Evolutionary conservation across 2,888 invertebrate species (phyloP).

Genomic region (Ctena decussata): DNA sequence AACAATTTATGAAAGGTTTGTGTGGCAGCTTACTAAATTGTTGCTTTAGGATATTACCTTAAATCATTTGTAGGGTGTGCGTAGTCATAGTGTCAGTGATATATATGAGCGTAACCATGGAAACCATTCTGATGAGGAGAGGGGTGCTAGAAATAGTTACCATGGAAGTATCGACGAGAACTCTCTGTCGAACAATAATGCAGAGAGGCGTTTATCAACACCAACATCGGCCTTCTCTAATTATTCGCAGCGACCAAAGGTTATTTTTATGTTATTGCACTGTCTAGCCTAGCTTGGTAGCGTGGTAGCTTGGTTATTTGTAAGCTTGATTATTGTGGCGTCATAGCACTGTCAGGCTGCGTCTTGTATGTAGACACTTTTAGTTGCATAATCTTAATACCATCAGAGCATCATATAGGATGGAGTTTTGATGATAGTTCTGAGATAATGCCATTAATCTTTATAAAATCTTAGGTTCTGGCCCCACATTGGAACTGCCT

Average conservation of each 20-base stretch:
- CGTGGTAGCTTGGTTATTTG: too few relatives aligned
- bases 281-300: neutral
- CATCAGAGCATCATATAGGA: too few relatives aligned
- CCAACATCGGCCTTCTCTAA: slow-evolving; percentile 24
- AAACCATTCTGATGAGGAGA: slow-evolving; percentile 47
- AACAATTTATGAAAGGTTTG: too few relatives aligned
- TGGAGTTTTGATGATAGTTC: too few relatives aligned
- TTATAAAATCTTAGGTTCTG: too few relatives aligned
- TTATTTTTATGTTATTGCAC: slow-evolving; percentile 28
- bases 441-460: too few relatives aligned
- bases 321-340: too few relatives aligned
- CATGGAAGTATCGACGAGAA: slow-evolving; percentile 65
- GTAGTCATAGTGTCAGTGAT: slow-evolving; percentile 66
- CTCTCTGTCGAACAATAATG: slow-evolving; percentile 16
- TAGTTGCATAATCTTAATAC: too few relatives aligned
- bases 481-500: neutral
- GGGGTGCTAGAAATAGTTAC: slow-evolving; percentile 48
- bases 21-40: too few relatives aligned
- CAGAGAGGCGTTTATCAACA: slow-evolving; percentile 15
- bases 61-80: slow-evolving; percentile 43
- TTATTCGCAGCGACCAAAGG: slow-evolving; percentile 54
- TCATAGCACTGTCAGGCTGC: too few relatives aligned
- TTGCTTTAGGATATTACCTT: neutral
- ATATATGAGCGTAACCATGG: slow-evolving; percentile 40
- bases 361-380: too few relatives aligned